phyloP scores from a whole-genome alignment of 2,113 vertebrate species.

The Ailurus styani region DNA sequence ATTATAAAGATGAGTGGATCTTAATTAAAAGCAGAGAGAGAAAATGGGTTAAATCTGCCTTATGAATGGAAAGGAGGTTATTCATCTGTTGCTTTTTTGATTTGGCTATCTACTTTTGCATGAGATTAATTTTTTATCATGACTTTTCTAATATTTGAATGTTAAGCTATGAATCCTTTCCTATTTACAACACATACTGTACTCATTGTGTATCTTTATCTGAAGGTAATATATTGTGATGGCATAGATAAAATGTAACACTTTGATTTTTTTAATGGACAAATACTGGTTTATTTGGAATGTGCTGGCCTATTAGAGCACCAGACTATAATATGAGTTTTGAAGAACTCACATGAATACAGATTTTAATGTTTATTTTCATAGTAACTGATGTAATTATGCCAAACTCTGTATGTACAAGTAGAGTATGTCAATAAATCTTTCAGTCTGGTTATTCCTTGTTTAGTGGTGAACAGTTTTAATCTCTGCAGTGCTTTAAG shows the following conservation, averaged over 20 bases:
- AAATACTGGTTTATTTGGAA: not conserved
- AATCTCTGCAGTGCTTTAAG: not conserved
- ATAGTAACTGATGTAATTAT: not conserved
- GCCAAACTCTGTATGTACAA: not conserved
- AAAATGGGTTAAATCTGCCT: constrained; percentile 1
- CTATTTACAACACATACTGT: not conserved
- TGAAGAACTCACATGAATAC: not conserved
- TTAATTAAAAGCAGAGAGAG: constrained; percentile 10
- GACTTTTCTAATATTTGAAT: not conserved
- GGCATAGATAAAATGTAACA: not conserved
- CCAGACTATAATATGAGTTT: not conserved
- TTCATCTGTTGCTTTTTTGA: not conserved
- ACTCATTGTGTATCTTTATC: not conserved
- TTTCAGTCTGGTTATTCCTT: constrained; percentile 5
- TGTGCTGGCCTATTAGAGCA: not conserved
- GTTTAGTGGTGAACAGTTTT: not conserved
- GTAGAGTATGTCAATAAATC: not conserved
- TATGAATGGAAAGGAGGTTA: constrained; percentile 28
- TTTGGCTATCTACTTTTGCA: not conserved
- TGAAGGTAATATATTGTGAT: not conserved
- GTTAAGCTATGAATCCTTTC: not conserved
- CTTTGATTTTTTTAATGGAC: not conserved
- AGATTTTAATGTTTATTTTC: not conserved
- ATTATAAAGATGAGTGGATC: not conserved
- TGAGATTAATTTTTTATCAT: not conserved